Percentiles rank a stretch among this genome's conserved stretches.
Conservation (phyloP, 2,797 vertebrate species). For the Forpus xanthops region DNA sequence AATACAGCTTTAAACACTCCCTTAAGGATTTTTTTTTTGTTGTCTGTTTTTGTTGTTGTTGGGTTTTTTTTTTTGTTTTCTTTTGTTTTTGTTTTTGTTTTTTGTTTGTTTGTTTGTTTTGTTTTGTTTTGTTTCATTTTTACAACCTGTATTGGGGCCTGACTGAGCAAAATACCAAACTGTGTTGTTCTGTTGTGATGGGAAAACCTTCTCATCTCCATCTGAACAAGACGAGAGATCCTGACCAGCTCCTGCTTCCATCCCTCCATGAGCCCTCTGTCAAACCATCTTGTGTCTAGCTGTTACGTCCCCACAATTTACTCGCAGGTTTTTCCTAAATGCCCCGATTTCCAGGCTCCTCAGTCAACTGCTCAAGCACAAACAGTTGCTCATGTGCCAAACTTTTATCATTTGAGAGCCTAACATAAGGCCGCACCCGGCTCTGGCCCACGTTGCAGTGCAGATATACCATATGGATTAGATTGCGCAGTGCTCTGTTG, state of each 20-base stretch:
- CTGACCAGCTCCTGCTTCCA: background rate
- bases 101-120: background rate
- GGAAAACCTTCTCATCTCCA: background rate
- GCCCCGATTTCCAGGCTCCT: background rate
- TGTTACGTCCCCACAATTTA: background rate
- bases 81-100: too few species aligned
- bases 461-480: constrained; percentile 41
- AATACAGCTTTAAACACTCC: background rate
- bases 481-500: constrained; percentile 51
- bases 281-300: background rate
- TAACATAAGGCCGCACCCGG: background rate
- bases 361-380: background rate
- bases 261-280: background rate
- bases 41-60: too few species aligned
- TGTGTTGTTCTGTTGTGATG: background rate
- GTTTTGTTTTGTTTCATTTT: background rate
- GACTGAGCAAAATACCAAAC: background rate
- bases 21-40: background rate
- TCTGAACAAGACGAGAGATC: background rate
- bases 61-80: too few species aligned
- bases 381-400: background rate
- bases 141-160: background rate
- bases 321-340: background rate
- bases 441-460: background rate
- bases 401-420: background rate